These are phyloP conservation scores for Hemichromis elongatus DNA, from an alignment of 2,113 vertebrate species.

Conservation along the genomic window DNA sequence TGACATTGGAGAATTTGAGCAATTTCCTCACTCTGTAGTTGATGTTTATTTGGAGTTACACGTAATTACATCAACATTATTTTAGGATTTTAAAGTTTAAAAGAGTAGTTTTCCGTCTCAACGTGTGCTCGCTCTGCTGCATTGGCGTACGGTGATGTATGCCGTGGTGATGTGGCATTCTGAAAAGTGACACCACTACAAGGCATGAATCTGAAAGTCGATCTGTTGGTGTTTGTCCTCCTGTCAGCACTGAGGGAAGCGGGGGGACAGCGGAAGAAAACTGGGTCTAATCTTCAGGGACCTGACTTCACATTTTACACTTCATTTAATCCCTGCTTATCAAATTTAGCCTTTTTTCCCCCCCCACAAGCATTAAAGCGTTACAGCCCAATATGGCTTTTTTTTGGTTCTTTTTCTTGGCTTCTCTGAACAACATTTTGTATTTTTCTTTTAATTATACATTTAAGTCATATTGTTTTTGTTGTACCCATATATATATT, in stretches of 20 bases:
- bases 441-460: background rate
- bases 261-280: background rate
- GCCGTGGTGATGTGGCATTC: constrained; percentile 31
- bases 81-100: background rate
- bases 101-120: background rate
- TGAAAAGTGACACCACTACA: constrained; percentile 65
- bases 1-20: background rate
- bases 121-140: background rate
- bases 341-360: background rate
- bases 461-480: background rate
- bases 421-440: background rate
- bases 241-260: constrained; percentile 54
- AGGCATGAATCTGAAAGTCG: constrained; percentile 44
- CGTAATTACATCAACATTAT: background rate
- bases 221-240: constrained; percentile 56
- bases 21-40: background rate
- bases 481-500: background rate
- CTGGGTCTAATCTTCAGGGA: background rate
- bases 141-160: background rate
- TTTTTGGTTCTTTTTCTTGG: background rate
- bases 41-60: accelerated
- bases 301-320: background rate
- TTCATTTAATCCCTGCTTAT: background rate
- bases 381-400: background rate
- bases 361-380: background rate